phyloP scores from a whole-genome alignment of 2,113 vertebrate genomes.

The Poecile atricapillus region DNA sequence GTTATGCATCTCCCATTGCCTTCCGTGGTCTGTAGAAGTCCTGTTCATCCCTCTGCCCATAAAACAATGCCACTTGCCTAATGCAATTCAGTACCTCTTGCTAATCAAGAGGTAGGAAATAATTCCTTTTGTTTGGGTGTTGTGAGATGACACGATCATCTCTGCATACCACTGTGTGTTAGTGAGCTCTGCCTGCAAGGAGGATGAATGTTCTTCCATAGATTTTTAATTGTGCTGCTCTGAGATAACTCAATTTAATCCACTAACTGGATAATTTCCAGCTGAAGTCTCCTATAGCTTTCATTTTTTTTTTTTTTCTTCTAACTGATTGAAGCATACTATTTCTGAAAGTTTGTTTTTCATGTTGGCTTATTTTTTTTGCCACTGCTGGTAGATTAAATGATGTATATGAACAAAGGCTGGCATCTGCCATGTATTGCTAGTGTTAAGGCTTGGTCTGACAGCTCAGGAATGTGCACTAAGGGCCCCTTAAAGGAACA shows the following conservation, averaged over 20 bases:
- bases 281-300: not conserved
- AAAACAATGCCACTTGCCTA: not conserved
- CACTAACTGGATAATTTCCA: not conserved
- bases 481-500: not conserved
- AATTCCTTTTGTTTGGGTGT: not conserved
- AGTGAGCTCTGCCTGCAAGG: not conserved
- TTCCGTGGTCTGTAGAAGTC: not conserved
- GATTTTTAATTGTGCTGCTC: not conserved
- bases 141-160: fast-evolving
- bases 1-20: fast-evolving
- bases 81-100: not conserved
- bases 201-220: not conserved
- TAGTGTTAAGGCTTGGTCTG: not conserved
- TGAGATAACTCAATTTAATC: not conserved
- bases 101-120: not conserved
- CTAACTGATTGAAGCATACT: not conserved
- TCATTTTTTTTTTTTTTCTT: not conserved
- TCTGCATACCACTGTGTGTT: not conserved
- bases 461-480: not conserved
- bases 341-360: not conserved
- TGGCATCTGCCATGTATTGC: not conserved
- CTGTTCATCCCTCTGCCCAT: not conserved
- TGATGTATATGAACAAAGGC: not conserved
- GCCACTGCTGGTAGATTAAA: not conserved
- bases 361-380: not conserved